A percentile compares a stretch with the other conserved stretches of the same genome.
Evolutionary conservation across 1,140 invertebrate genomes (phyloP).

Genomic region (Melipona quadrifasciata): DNA sequence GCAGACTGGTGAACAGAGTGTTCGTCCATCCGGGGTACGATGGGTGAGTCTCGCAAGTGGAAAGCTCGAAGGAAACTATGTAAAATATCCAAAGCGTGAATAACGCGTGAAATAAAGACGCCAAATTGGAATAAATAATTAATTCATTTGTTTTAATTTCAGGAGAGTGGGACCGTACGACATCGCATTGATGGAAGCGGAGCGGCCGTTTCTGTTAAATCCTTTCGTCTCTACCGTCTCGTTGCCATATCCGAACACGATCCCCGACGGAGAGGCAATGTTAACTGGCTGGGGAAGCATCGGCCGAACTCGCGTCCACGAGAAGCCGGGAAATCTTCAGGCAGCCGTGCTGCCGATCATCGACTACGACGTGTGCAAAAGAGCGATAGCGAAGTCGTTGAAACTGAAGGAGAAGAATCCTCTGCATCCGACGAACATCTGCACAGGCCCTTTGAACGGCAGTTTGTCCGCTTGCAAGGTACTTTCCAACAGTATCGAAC

Average conservation of each 20-base stretch:
- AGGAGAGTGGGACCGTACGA: constrained; percentile 80
- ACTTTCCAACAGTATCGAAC: neutral
- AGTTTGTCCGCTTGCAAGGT: constrained; percentile 80
- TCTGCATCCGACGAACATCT: constrained; percentile 80
- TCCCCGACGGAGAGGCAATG: constrained; percentile 78
- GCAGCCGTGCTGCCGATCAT: constrained; percentile 78
- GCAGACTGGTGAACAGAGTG: constrained; percentile 64
- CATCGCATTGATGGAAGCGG: constrained; percentile 81
- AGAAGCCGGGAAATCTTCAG: constrained; percentile 77
- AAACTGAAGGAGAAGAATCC: constrained; percentile 71
- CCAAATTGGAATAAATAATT: too few species aligned
- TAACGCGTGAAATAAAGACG: too few species aligned
- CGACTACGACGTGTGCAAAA: constrained; percentile 75
- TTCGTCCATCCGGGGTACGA: constrained; percentile 72
- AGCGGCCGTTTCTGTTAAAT: constrained; percentile 78
- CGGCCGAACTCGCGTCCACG: constrained; percentile 71
- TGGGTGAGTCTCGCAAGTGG: constrained; percentile 56
- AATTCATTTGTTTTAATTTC: neutral
- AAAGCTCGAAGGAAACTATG: neutral
- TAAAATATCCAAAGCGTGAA: neutral
- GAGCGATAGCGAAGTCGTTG: constrained; percentile 65
- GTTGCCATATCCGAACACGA: constrained; percentile 74
- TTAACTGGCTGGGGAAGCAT: constrained; percentile 81
- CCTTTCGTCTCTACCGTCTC: constrained; percentile 76
- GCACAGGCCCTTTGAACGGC: constrained; percentile 81